Percentiles rank a stretch among this genome's conserved stretches.
Conservation (phyloP, 1,140 invertebrate species). For the Drosophila jambulina region DNA sequence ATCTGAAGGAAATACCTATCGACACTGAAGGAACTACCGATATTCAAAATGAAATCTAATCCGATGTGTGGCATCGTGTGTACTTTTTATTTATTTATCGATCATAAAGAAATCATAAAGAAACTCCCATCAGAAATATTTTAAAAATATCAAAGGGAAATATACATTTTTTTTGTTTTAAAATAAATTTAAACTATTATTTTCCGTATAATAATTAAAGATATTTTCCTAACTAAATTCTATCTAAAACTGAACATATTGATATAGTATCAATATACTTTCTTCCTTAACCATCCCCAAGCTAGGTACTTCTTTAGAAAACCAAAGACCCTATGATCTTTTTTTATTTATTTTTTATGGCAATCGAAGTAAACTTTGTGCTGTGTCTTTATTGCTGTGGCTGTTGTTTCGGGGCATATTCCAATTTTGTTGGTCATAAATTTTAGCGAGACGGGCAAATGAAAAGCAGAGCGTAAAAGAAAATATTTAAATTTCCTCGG, state of each 20-base stretch:
- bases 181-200: not conserved
- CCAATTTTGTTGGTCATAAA: slow-evolving; percentile 75
- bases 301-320: not conserved
- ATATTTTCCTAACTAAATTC: no score
- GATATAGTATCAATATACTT: not conserved
- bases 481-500: slow-evolving; percentile 73
- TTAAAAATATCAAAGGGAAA: no score
- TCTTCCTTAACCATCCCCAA: not conserved
- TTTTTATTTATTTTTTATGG: slow-evolving; percentile 36
- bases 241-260: not conserved
- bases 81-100: no score
- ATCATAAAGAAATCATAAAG: no score
- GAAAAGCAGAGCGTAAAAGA: slow-evolving; percentile 56
- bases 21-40: no score
- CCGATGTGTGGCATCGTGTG: no score
- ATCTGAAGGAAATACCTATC: no score
- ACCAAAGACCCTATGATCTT: not conserved
- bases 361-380: slow-evolving; percentile 38
- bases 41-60: no score
- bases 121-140: no score
- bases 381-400: slow-evolving; percentile 38
- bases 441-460: slow-evolving; percentile 69
- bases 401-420: slow-evolving; percentile 44
- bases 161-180: no score
- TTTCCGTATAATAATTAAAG: no score